Percentiles rank a stretch among this genome's conserved stretches.
These are phyloP conservation scores for Oplegnathus fasciatus DNA, from an alignment of 2,113 vertebrate species.

Conservation along the genomic window DNA sequence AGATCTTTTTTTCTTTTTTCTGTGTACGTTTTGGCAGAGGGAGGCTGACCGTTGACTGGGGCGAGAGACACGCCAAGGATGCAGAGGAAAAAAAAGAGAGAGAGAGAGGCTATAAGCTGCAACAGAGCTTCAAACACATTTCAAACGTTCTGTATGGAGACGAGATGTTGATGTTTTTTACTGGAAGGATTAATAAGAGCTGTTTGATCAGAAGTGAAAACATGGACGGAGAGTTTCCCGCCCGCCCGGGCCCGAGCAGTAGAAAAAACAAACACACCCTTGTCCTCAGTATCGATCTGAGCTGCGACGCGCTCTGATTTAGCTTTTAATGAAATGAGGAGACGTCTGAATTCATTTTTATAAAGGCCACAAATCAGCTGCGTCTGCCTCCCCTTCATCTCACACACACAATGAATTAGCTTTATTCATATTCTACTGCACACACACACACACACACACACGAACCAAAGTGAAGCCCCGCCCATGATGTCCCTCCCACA, in stretches of 20 bases:
- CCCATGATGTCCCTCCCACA: background rate
- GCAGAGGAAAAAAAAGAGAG: background rate
- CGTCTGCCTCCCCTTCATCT: conserved; percentile 40
- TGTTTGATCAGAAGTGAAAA: conserved; percentile 17
- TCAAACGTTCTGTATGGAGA: background rate
- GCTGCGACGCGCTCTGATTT: conserved; percentile 48
- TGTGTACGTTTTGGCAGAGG: conserved; percentile 30
- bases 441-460: conserved; percentile 28
- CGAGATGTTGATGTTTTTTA: background rate
- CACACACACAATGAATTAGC: conserved; percentile 60
- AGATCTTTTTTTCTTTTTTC: background rate
- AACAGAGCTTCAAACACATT: conserved; percentile 6
- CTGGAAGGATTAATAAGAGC: background rate
- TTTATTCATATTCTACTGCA: conserved; percentile 18
- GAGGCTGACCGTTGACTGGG: conserved; percentile 18
- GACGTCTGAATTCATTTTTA: conserved; percentile 71
- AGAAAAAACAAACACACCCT: conserved; percentile 16
- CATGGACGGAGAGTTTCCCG: conserved; percentile 11
- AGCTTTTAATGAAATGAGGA: conserved; percentile 78
- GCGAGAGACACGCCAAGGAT: conserved; percentile 49
- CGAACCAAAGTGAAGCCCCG: background rate
- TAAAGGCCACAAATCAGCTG: conserved; percentile 69
- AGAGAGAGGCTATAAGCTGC: background rate
- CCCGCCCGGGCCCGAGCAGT: background rate
- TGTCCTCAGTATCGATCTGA: conserved; percentile 19